Conservation (phyloP, 2,113 vertebrate species). For the Progne subis region DNA sequence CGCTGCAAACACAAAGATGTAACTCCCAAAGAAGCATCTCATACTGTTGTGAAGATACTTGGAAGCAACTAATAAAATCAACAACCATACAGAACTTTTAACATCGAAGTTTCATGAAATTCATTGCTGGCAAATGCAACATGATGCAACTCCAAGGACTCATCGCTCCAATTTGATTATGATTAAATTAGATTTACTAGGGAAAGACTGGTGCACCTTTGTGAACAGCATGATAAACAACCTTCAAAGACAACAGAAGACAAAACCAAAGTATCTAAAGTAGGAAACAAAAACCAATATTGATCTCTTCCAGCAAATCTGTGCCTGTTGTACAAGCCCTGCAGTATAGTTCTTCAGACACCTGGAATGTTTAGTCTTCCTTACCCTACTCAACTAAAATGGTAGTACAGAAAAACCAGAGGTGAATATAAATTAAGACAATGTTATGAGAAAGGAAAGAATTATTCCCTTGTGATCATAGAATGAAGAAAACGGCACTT, state of each 20-base stretch:
- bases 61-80: background rate
- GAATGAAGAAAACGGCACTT: background rate
- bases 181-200: background rate
- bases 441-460: background rate
- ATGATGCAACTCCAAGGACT: background rate
- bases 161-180: fast-evolving
- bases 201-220: background rate
- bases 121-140: background rate
- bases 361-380: background rate
- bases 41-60: background rate
- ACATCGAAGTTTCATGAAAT: background rate
- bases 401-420: background rate
- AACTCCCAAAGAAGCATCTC: background rate
- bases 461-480: background rate
- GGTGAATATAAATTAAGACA: background rate
- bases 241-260: background rate
- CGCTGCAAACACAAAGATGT: background rate
- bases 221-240: background rate
- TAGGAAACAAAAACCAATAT: background rate
- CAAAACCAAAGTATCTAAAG: background rate
- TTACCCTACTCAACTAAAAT: fast-evolving
- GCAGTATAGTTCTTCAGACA: background rate
- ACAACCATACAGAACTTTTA: background rate
- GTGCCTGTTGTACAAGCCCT: background rate
- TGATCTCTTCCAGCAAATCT: background rate